Evolutionary conservation across 1,140 invertebrate genomes (phyloP), one percentile per base, ranked within the genome.

Genomic region (Octopus sinensis): DNA sequence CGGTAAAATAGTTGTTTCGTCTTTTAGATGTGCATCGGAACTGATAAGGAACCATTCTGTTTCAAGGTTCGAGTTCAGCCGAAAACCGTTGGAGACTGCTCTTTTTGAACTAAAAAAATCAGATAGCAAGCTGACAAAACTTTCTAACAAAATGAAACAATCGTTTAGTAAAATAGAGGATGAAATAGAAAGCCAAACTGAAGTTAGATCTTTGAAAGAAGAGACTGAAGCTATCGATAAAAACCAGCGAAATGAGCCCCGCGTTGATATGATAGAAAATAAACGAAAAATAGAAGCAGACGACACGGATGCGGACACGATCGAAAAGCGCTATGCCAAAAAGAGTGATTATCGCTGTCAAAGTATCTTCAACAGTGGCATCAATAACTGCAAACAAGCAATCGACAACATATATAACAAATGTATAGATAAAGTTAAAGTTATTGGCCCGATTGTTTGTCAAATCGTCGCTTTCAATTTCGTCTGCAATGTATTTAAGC

Each of bases 281-380:
- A 30, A 81, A 73, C 82, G 83, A 23, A 82, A 82, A 75, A 80
- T 79, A 12, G 54, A 68, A 43, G 12, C 51, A 13, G 53, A 13
- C 13, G 73, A 73, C 51, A 52, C 13, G 13, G 80, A 76, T 23
- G 68, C 82, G 10, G 71, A 80, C 9, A 76, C 51, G 51, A 54
- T 62, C 17, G 84, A 84, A 56, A 82, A 82, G 62, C 54, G n/a
- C 23, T 84, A 84, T 79, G 62, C 81, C 71, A 83, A 82, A 76
- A 89, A 88, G 78, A 62, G 87, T 53, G 86, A 88, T 54, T 86
- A 86, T 23, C 84, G 86, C n/a, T 89, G 88, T 82, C 83, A 89
- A 83, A 85, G 84, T 83, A 54, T 73, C 62, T 77, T 73, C 76
- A 30, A 10, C 7, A 76, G 84, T 51, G 88, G 83, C 1, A 85